phyloP scores from a whole-genome alignment of 2,888 invertebrate species.

The Sturmia bella region DNA sequence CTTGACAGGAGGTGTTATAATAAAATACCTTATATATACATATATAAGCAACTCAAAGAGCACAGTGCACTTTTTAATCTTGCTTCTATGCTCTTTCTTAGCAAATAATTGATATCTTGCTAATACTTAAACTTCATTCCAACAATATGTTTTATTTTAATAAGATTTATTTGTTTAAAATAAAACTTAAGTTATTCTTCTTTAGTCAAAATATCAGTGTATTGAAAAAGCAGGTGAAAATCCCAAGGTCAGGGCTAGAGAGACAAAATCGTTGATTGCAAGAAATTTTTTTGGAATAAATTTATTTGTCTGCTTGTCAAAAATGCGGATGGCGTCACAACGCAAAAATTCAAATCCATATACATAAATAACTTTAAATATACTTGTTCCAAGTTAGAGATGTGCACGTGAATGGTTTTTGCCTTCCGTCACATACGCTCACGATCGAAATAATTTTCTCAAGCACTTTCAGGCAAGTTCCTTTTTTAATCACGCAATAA shows the following conservation, averaged over 20 bases:
- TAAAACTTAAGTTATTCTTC: not conserved
- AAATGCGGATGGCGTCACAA: constrained; percentile 57
- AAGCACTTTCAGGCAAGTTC: too few relatives aligned
- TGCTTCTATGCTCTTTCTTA: too few relatives aligned
- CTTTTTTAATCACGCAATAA: too few relatives aligned
- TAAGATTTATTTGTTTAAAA: not conserved
- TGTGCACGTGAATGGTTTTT: too few relatives aligned
- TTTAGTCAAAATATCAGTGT: not conserved
- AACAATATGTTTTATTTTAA: not conserved
- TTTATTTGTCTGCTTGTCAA: constrained; percentile 23
- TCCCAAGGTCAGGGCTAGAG: constrained; percentile 76
- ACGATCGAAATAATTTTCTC: too few relatives aligned
- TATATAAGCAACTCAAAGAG: too few relatives aligned
- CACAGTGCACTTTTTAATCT: too few relatives aligned
- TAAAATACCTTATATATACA: too few relatives aligned
- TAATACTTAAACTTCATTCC: too few relatives aligned
- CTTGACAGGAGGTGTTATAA: too few relatives aligned
- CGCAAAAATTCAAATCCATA: constrained; percentile 30
- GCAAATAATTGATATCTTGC: too few relatives aligned
- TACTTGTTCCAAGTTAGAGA: constrained; percentile 22
- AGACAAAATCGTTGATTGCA: not conserved
- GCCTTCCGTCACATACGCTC: too few relatives aligned
- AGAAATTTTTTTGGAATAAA: not conserved
- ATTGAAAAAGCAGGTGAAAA: constrained; percentile 73
- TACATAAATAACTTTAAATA: constrained; percentile 42